Evolutionary conservation across 2,113 vertebrate species (phyloP), one percentile per base, ranked within the genome.

Genomic region (Hippocampus abdominalis): DNA sequence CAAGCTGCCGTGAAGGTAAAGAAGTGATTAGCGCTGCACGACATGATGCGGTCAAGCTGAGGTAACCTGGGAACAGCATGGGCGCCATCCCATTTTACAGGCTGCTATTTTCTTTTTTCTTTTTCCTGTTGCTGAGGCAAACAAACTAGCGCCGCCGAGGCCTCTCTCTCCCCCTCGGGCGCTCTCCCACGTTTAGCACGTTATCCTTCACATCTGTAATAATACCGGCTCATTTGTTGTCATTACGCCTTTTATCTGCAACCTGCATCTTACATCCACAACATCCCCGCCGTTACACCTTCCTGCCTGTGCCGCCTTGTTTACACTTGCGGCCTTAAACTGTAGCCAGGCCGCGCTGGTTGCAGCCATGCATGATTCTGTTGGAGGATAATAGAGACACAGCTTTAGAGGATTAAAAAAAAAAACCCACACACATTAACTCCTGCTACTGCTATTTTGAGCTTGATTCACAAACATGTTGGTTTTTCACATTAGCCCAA

Each of bases 181-280:
- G 73, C 87, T 92, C 93, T 94, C 93, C 91, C 92, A 94, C 91
- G 90, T 92, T 93, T 88, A 88, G 70, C 88, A 84, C 73, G 78
- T 89, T 91, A 93, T 92, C 93, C 91, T 92, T 88, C 72, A 90
- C 94, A 95, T 95, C 94, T 96, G 93, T 92, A 94, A 95, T 94
- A 96, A 95, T 94, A 94, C 93, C 90, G 91, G 89, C 83, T 93
- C 87, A 89, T 89, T 92, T 92, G 90, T 93, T 93, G 87, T 93
- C 92, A 94, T 95, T 94, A 90, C 75, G 87, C 69, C 82, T 88
- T 91, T 94, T 94, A 94, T 94, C 92, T 93, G 81, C 86, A 82
- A 92, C 90, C 93, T 93, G 93, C 89, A 92, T 94, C 91, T 94
- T 90, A 93, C 94, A 93, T 93, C 92, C 92, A 93, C 87, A 91